Conservation (phyloP, 2,113 vertebrate genomes). For the Agelaius tricolor region DNA sequence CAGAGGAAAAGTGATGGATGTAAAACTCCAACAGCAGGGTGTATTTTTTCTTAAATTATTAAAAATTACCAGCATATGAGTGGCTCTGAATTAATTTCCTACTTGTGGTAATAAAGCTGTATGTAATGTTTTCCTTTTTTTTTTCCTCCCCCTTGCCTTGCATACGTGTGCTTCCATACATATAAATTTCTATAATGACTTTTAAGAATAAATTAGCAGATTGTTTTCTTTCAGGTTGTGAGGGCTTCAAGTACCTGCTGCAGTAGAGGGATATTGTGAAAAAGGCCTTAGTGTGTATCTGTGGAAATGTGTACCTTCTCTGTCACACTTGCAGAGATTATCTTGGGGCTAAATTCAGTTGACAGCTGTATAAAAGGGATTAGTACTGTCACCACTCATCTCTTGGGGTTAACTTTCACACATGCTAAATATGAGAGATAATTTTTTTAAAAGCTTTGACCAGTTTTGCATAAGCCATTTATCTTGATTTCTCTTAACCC, state of each 20-base stretch:
- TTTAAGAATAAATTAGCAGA: neutral
- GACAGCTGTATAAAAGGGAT: slow-evolving; percentile 63
- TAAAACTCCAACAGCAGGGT: neutral
- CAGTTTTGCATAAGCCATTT: slow-evolving; percentile 52
- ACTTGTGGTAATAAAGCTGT: neutral
- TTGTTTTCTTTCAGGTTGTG: neutral
- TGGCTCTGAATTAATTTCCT: neutral
- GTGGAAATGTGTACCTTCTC: neutral
- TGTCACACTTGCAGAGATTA: slow-evolving; percentile 22
- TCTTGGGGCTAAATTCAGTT: slow-evolving; percentile 46
- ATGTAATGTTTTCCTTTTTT: neutral
- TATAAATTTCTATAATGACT: neutral
- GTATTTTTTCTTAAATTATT: neutral
- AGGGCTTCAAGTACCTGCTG: neutral
- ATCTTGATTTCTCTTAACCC: slow-evolving; percentile 36
- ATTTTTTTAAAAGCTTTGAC: neutral
- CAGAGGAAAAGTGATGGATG: neutral
- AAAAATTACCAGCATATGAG: neutral
- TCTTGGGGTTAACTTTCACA: slow-evolving; percentile 39
- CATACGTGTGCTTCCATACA: neutral
- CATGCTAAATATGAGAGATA: slow-evolving; percentile 21
- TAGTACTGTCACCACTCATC: neutral
- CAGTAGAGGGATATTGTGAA: neutral
- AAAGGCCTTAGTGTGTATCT: neutral
- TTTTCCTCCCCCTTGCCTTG: neutral